phyloP scores from a whole-genome alignment of 2,797 vertebrate species.

The Steatocranus sp. region DNA sequence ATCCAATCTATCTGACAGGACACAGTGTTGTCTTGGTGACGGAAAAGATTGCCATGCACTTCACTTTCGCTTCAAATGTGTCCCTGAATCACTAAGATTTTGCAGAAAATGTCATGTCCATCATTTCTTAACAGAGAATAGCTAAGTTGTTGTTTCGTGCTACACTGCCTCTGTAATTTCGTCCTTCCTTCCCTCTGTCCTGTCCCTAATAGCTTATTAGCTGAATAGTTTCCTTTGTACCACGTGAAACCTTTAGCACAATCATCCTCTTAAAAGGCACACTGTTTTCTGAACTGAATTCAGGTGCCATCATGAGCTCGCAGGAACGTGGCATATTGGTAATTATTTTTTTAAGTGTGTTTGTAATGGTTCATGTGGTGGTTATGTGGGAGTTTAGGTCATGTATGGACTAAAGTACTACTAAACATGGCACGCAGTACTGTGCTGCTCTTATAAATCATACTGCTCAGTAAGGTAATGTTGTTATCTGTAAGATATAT shows the following conservation, averaged over 20 bases:
- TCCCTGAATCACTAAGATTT: conserved; percentile 20
- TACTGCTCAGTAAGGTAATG: not conserved
- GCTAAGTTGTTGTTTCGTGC: conserved; percentile 14
- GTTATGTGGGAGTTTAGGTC: not conserved
- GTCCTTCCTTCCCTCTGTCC: not conserved
- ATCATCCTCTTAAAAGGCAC: conserved; percentile 12
- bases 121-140: conserved; percentile 23
- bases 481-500: not conserved
- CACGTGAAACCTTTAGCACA: not conserved
- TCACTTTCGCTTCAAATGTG: conserved; percentile 26
- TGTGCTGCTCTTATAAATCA: not conserved
- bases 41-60: conserved; percentile 25
- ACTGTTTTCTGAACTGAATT: not conserved
- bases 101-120: conserved; percentile 59
- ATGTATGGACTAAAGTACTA: not conserved
- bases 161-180: not conserved
- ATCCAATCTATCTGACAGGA: conserved; percentile 42
- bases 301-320: not conserved
- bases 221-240: not conserved
- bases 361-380: not conserved
- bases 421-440: not conserved
- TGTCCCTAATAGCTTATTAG: conserved; percentile 8
- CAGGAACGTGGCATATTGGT: not conserved
- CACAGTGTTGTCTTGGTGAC: conserved; percentile 53
- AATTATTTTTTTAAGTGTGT: not conserved